Evolutionary conservation across 1,140 invertebrate species (phyloP), one percentile per base, ranked within the genome.

Genomic region (Ceratosolen solmsi): DNA sequence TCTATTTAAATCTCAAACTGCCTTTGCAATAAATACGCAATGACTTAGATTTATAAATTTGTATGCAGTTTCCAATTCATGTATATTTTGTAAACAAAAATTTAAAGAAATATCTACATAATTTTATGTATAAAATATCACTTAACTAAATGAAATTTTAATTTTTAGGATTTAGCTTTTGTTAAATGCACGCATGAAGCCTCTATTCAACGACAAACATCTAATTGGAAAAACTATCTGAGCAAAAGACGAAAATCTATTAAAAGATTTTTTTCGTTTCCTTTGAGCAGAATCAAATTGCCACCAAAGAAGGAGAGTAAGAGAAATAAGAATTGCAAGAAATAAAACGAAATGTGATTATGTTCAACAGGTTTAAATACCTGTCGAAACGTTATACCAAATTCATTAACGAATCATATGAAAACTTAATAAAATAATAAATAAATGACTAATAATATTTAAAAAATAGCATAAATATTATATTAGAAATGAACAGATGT

Each of bases 281-380:
- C 90, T 88, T 88, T 90, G 90, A 89, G 90, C 89, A 89, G 88
- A 91, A 91, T 92, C 90, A 92, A 91, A 91, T 88, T 90, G 90
- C 87, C 90, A 88, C 88, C 89, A 87, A 88, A 89, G 84, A 90
- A 88, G 73, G 89, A 90, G 82, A 87, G 63, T 33, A 84, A 84
- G 56, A 79, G 65, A 13, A 80, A 38, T 1, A 80, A 63, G 27
- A 78, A 25, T 20, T 17, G 75, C 7, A 77, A 58, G 70, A 82
- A 73, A 25, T 74, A 54, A 79, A 56, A 79, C 56, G 58, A 83
- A 73, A 83, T 83, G 82, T 83, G 82, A 83, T 83, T 79, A 56
- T 65, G 71, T 68, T 83, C 76, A 76, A 36, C 27, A 15, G 49
- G 54, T n/a, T 15, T 49, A 25, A 11, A 33, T 41, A n/a, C n/a